Evolutionary conservation across 1,140 invertebrate species (phyloP).

Genomic region (Brachystomella parvula): DNA sequence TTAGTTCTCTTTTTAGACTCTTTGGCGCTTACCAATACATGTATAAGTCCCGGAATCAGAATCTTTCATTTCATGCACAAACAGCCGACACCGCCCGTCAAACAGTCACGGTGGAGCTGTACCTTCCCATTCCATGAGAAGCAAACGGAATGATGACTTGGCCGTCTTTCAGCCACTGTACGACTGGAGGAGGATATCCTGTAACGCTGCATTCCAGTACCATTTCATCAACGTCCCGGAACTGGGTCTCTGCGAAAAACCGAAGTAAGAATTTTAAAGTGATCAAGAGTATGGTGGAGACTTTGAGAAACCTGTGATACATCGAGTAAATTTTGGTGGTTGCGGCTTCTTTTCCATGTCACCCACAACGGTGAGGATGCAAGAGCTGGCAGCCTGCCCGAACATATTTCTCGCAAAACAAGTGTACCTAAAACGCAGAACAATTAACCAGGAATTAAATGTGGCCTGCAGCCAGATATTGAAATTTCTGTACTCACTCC

Average conservation of each 20-base stretch:
- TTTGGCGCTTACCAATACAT: conserved; percentile 41
- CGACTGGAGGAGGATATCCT: conserved; percentile 58
- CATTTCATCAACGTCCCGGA: conserved; percentile 60
- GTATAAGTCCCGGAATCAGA: conserved; percentile 42
- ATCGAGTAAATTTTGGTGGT: conserved; percentile 47
- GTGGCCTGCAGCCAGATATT: conserved; percentile 63
- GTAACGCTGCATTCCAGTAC: conserved; percentile 66
- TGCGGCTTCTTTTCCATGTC: conserved; percentile 59
- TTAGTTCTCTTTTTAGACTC: too few relatives aligned
- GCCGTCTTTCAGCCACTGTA: conserved; percentile 69
- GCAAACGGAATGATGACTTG: conserved; percentile 45
- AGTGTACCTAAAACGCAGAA: conserved; percentile 43
- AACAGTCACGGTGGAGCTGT: conserved; percentile 55
- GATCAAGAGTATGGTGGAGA: not conserved
- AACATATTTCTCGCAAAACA: conserved; percentile 45
- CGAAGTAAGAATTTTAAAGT: not conserved
- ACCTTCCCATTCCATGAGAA: conserved; percentile 15
- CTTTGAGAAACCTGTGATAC: conserved; percentile 21
- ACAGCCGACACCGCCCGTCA: conserved; percentile 62
- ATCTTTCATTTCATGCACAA: conserved; percentile 53
- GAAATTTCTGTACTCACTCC: conserved; percentile 39
- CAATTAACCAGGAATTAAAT: conserved; percentile 39
- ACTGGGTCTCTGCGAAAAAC: conserved; percentile 55
- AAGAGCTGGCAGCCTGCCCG: conserved; percentile 59
- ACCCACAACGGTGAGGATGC: conserved; percentile 56